Percentiles rank a stretch among this genome's conserved stretches.
Evolutionary conservation across 2,888 invertebrate genomes (phyloP).

Genomic region (Argyra leucocephala): DNA sequence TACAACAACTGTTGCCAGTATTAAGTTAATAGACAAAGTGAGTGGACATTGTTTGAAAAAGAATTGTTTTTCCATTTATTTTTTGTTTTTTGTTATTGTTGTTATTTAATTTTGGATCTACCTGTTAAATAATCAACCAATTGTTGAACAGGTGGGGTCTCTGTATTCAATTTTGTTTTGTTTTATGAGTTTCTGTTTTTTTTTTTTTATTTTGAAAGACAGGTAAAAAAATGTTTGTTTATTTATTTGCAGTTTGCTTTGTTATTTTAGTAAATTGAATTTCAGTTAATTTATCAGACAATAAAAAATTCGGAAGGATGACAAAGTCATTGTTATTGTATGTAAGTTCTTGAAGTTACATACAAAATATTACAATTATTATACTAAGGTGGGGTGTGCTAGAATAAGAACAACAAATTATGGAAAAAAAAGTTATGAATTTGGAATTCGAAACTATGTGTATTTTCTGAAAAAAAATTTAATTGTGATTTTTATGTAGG

Average conservation of each 20-base stretch:
- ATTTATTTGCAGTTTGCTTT: not conserved
- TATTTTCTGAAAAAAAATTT: no score
- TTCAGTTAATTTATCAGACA: not conserved
- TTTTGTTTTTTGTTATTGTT: not conserved
- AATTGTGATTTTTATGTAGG: no score
- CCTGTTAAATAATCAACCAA: not conserved
- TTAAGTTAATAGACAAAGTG: not conserved
- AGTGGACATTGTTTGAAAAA: not conserved
- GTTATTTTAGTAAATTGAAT: not conserved
- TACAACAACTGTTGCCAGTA: no score
- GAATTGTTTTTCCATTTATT: not conserved
- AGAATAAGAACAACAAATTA: no score
- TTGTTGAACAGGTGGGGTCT: conserved; percentile 6
- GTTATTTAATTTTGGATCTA: conserved; percentile 1
- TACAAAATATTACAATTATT: no score
- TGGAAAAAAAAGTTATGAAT: no score
- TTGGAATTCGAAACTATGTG: no score
- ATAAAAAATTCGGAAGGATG: not conserved
- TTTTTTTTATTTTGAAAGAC: not conserved
- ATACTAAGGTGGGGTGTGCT: no score
- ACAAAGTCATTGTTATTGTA: not conserved
- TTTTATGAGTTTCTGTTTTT: not conserved
- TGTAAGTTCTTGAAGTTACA: no score
- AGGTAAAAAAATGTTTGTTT: not conserved
- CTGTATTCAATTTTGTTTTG: not conserved